Conservation (phyloP, 2,113 vertebrate species). For the Neofelis nebulosa region DNA sequence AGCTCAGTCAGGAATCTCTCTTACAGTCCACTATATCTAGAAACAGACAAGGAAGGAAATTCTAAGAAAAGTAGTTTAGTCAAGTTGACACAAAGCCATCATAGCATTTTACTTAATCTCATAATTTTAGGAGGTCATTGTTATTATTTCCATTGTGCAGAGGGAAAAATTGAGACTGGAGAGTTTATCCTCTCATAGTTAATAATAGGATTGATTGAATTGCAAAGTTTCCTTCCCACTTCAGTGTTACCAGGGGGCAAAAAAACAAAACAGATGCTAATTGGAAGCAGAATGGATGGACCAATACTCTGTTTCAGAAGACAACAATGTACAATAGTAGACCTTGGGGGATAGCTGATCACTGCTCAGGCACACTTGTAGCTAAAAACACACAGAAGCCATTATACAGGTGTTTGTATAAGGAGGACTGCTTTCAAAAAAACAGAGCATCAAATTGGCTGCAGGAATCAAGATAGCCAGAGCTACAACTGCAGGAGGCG, state of each 20-base stretch:
- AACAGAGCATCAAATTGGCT: not conserved
- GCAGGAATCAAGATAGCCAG: not conserved
- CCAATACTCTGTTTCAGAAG: not conserved
- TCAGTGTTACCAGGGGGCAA: not conserved
- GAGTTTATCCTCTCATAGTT: not conserved
- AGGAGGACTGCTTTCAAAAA: not conserved
- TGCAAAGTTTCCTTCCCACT: not conserved
- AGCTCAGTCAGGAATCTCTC: not conserved
- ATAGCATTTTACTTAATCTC: not conserved
- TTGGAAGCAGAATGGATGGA: not conserved
- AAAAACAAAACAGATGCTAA: not conserved
- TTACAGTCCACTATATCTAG: not conserved
- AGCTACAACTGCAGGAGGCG: not conserved
- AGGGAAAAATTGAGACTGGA: slow-evolving; percentile 14
- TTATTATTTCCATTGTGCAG: slow-evolving; percentile 8
- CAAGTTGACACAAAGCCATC: not conserved
- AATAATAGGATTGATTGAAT: not conserved
- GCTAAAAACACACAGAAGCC: not conserved
- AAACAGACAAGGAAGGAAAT: slow-evolving; percentile 6
- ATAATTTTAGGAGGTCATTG: not conserved
- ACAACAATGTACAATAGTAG: not conserved
- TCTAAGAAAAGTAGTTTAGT: not conserved
- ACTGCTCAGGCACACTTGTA: not conserved
- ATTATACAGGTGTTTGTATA: not conserved
- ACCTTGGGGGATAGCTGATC: not conserved